Percentiles rank a stretch among this genome's conserved stretches.
Evolutionary conservation across 2,113 vertebrate species (phyloP).

Genomic region (Saccopteryx bilineata): DNA sequence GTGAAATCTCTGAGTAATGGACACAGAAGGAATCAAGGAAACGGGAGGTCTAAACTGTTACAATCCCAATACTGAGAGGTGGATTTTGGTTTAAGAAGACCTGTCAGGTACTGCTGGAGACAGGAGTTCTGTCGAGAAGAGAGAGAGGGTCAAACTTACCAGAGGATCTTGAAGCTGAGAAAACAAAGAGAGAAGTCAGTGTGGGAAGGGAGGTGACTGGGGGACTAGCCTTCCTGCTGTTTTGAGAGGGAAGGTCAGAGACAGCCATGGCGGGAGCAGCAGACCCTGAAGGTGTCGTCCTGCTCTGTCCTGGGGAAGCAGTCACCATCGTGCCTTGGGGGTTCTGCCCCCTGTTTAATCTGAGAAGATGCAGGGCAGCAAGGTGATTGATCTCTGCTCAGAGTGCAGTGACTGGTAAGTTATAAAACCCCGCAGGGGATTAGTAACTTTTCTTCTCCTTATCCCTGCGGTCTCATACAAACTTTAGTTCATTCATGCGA

Average conservation of each 20-base stretch:
- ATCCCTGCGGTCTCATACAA: background rate
- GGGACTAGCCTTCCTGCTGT: background rate
- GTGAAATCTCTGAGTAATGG: conserved; percentile 25
- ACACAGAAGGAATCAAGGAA: background rate
- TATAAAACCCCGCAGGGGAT: background rate
- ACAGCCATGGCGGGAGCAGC: background rate
- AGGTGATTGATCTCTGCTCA: background rate
- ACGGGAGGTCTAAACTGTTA: background rate
- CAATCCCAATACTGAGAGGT: background rate
- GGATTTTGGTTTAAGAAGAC: background rate
- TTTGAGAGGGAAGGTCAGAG: background rate
- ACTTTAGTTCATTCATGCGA: background rate
- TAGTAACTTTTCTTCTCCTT: background rate
- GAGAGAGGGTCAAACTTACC: conserved; percentile 64
- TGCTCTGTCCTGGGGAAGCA: background rate
- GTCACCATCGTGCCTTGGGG: background rate
- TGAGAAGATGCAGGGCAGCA: background rate
- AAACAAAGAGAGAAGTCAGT: conserved; percentile 63
- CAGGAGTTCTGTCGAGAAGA: background rate
- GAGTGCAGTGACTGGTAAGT: background rate
- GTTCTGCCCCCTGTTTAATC: background rate
- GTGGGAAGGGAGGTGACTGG: background rate
- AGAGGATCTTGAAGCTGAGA: background rate
- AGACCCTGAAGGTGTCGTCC: background rate
- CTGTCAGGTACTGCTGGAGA: background rate